Base-by-base conservation (phyloP, 2,113 vertebrate genomes). In the Tychaedon coryphoeus region DNA sequence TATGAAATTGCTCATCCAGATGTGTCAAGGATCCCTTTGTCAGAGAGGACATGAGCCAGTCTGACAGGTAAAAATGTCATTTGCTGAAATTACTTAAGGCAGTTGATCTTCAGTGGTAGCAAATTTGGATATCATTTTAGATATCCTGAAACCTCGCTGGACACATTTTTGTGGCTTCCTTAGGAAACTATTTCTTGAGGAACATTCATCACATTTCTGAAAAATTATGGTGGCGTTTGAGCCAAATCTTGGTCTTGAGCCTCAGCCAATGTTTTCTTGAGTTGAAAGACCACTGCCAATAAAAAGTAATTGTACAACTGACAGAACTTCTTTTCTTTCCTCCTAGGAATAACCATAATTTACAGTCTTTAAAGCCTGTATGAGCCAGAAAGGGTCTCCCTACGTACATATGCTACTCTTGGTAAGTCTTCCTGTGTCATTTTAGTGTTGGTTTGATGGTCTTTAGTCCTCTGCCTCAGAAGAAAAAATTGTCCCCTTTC, bases 121-220 rank as follows among this genome's bases (percentile, higher is more conserved):
- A 89, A 20, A 24, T 74, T 58, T 36, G 75, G 86, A 66, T 92
- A 91, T 88, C 47, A 34, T 93, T 94, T 69, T 71, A 86, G 65
- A 91, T 95, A 91, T 13, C 40, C 56, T 78, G 64, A 86, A 96
- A 82, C 73, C 84, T 88, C 90, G 83, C 87, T 92, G 93, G 93
- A 95, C 58, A 73, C 92, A 96, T 97, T 97, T 94, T 92, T 97
- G 93, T 92, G 97, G 94, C 95, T 97, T 96, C 72, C 92, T 95
- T 97, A 96, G 96, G 96, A 98, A 98, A 97, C 93, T 97, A 97
- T 97, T 98, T 98, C 92, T 97, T 98, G 96, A 97, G 88, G 95
- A 97, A 96, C 82, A 95, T 97, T 97, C 96, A 97, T 97, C 95
- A 95, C 93, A 97, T 97, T 98, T 97, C 96, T 98, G 94, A 97